Conservation (phyloP, 2,888 invertebrate species). For the Scotopteryx bipunctaria region DNA sequence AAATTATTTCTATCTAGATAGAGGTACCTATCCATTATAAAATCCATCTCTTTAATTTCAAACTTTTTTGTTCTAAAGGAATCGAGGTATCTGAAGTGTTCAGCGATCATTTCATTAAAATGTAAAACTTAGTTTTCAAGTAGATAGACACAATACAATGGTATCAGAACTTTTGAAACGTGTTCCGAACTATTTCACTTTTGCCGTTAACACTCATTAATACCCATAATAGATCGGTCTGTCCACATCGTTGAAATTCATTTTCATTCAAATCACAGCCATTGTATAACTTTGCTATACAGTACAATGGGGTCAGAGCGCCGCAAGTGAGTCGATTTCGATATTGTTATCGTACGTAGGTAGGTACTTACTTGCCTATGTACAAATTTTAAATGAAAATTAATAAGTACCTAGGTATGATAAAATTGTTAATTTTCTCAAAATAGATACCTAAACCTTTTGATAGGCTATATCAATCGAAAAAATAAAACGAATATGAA, state of each 20-base stretch:
- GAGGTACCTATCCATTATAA: no score
- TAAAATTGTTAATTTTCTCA: no score
- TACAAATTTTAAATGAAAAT: no score
- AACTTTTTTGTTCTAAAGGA: no score
- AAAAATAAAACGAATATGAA: no score
- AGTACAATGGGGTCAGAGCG: constrained; percentile 9
- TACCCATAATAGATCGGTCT: constrained; percentile 1
- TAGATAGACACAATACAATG: no score
- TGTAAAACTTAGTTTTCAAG: background rate
- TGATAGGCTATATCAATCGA: no score
- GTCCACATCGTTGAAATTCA: constrained; percentile 14
- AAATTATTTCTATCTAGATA: no score
- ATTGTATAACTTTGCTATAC: constrained; percentile 13
- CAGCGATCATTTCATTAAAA: background rate
- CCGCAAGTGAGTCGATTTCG: constrained; percentile 1
- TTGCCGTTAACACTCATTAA: constrained; percentile 2
- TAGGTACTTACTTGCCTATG: background rate
- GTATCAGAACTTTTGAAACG: background rate
- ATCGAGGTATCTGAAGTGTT: no score
- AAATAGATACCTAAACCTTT: no score
- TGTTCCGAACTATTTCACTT: background rate
- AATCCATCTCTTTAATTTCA: no score
- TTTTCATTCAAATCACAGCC: constrained; percentile 17
- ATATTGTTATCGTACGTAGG: constrained; percentile 1
- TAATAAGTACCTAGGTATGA: no score